Percentiles rank a stretch among this genome's conserved stretches.
Evolutionary conservation across 1,140 invertebrate genomes (phyloP).

Genomic region (Prorops nasuta): DNA sequence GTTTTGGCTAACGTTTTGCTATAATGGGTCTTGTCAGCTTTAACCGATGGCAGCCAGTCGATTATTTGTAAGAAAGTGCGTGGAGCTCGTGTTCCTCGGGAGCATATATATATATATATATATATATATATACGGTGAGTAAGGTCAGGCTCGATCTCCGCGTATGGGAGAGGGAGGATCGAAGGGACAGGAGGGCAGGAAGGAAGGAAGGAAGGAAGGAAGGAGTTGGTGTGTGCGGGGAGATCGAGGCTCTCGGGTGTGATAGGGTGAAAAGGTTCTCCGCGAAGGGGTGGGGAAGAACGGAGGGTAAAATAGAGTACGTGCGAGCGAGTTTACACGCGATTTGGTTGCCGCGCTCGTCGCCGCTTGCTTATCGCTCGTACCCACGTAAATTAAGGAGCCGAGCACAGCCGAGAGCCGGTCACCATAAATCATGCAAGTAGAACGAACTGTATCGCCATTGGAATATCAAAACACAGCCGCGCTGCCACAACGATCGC

Average conservation of each 20-base stretch:
- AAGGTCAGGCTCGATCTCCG: no score
- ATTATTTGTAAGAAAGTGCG: no score
- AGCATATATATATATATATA: no score
- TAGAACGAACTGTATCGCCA: slow-evolving; percentile 18
- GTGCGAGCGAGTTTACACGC: background rate
- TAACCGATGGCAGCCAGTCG: no score
- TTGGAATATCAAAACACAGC: slow-evolving; percentile 22
- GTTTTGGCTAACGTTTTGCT: no score
- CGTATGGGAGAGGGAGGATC: no score
- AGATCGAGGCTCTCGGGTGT: background rate
- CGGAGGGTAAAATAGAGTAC: background rate
- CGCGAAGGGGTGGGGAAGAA: background rate
- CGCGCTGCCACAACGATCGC: no score
- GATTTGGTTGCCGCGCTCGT: slow-evolving; percentile 4
- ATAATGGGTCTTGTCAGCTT: no score
- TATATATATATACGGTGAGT: no score
- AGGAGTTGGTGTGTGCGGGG: no score
- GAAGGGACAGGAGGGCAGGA: background rate
- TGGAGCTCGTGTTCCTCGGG: no score
- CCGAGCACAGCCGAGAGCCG: background rate
- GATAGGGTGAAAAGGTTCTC: background rate
- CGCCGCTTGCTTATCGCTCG: slow-evolving; percentile 18
- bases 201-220: background rate
- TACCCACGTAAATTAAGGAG: slow-evolving; percentile 21
- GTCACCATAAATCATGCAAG: slow-evolving; percentile 18